Evolutionary conservation across 1,140 invertebrate genomes (phyloP), one percentile per base, ranked within the genome.

Genomic region (Macrobrachium nipponense): DNA sequence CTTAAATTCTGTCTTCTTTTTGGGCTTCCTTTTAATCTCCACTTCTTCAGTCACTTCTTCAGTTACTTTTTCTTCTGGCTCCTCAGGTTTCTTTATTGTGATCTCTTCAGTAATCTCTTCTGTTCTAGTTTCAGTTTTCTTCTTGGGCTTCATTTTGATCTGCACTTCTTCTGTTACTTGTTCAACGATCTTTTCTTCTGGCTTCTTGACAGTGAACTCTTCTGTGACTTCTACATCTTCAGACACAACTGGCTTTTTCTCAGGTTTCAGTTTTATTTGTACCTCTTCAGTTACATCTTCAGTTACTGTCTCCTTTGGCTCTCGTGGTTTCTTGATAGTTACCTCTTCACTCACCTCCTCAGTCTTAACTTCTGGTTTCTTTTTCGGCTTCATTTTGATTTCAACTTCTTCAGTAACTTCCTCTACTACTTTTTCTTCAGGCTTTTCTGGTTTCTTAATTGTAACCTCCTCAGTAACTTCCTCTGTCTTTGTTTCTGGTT

Each of bases 351-450:
- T 10, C 5, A 80, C 58, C 12, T 60, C 73, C 60, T 91, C 79
- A 18, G 90, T 91, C 90, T 93, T 91, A 36, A 90, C 91, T 62
- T 92, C 90, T 92, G 20, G 88, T 83, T 60, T 75, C 51, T 70
- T 70, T 43, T 70, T 70, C 17, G 68, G 68, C 27, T 70, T 70
- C 68, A 70, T 70, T 70, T 70, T 72, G 17, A 70, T 70, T 27
- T 43, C 36, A 27, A 61, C 70, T 73, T 80, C 84, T 36, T 86
- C 62, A n/a, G 44, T 80, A 66, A 68, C 66, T 72, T 78, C 62
- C 59, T 80, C 64, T 36, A 43, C 68, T 5, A 70, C 68, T 27
- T 23, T 70, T 12, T 44, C 18, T 43, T 59, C 51, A n/a, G 36
- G 78, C 20, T 23, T 27, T 60, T 60, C 27, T 62, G 44, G 36